Conservation (phyloP, 2,888 invertebrate species). For the Sinodicranocentrus sp. region DNA sequence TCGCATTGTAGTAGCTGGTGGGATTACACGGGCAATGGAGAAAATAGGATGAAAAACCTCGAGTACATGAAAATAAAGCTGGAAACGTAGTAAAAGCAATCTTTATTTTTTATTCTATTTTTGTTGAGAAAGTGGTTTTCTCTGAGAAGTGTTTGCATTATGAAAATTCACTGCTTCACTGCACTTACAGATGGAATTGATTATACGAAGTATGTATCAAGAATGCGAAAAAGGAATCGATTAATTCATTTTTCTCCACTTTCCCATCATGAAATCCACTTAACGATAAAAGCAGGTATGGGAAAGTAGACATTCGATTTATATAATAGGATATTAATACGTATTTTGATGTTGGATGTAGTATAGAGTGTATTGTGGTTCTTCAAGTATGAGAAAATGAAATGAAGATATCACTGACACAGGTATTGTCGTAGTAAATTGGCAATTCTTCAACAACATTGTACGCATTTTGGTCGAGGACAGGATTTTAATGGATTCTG, state of each 20-base stretch:
- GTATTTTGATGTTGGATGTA: too few species aligned
- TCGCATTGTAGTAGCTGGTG: too few species aligned
- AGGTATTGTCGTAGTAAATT: too few species aligned
- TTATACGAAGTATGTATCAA: not conserved
- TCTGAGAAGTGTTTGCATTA: slow-evolving; percentile 1
- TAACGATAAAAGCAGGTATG: not conserved
- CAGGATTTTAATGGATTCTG: slow-evolving; percentile 1
- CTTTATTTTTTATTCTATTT: too few species aligned
- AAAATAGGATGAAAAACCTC: slow-evolving; percentile 6
- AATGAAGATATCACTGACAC: too few species aligned
- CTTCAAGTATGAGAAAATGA: too few species aligned
- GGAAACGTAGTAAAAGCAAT: not conserved
- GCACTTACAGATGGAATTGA: not conserved
- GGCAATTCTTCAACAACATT: too few species aligned
- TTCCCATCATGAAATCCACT: slow-evolving; percentile 9
- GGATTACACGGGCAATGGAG: too few species aligned
- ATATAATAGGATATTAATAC: too few species aligned
- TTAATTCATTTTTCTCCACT: not conserved
- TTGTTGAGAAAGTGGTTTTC: not conserved
- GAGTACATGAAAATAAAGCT: not conserved
- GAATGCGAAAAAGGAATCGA: not conserved
- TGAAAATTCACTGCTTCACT: slow-evolving; percentile 8
- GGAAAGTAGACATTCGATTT: too few species aligned
- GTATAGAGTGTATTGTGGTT: too few species aligned
- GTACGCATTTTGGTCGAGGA: too few species aligned